Evolutionary conservation across 2,888 invertebrate genomes (phyloP), one percentile per base, ranked within the genome.

Genomic region (Polydrusus pterygomalis): DNA sequence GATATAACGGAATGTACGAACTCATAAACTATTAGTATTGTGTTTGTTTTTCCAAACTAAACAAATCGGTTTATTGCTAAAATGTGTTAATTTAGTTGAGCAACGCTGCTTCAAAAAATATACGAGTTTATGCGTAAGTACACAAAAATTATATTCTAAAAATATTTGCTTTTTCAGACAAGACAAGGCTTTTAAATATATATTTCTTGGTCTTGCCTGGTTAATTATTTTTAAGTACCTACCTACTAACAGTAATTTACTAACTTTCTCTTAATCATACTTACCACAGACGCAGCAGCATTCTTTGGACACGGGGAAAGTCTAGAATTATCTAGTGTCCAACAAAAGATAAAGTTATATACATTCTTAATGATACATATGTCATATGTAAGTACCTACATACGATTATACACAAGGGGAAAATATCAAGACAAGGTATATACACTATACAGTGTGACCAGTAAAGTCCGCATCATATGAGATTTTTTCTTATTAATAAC

Each of bases 21-120:
- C 20, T 65, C 67, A 67, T 70, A 70, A 75, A 70, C 70, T 70
- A 75, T 75, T 58, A 58, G 65, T 58, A 71, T 62, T 71, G 63
- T 71, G 74, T 74, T 74, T 74, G 74, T 56, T 74, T 70, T 64
- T 70, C 54, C 18, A 74, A 69, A 70, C 45, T 70, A 70, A 70
- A 70, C 70, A 70, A 45, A 40, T 60, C 51, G 63, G 38, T 74
- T 74, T 63, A 72, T 72, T 65, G 58, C 72, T 65, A 51, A 58
- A 72, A 72, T 72, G 65, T 72, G 72, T 72, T 72, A 72, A 72
- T 72, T 64, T 72, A 43, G 65, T 72, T 72, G 45, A 38, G 65
- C 63, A 72, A 72, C 30, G 65, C 15, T 25, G 65, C 15, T 64
- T 65, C 63, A 34, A 58, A 65, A 56, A 72, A 65, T 72, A 72